Evolutionary conservation across 2,888 invertebrate genomes (phyloP).

Genomic region (Andricus curvator): DNA sequence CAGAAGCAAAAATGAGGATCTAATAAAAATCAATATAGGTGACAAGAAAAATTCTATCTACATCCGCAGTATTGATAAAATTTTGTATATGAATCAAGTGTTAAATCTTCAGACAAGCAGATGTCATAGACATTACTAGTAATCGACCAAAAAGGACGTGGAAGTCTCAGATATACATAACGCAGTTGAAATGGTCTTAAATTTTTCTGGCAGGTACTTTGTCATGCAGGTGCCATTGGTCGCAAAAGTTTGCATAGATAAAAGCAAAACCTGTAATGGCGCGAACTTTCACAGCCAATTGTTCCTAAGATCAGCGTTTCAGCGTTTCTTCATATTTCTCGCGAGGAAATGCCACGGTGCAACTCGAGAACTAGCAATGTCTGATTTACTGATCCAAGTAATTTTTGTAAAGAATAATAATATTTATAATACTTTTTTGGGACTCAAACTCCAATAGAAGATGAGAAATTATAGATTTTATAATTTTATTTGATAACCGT

Average conservation of each 20-base stretch:
- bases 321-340: constrained; percentile 10
- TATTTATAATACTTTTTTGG: not conserved
- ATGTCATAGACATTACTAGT: not conserved
- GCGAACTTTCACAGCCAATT: constrained; percentile 19
- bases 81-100: not conserved
- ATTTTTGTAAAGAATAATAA: not conserved
- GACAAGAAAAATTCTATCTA: not conserved
- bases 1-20: not conserved
- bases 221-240: not conserved
- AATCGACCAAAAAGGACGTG: constrained; percentile 2
- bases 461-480: not conserved
- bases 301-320: constrained; percentile 28
- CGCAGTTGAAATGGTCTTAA: constrained; percentile 12
- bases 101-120: constrained; percentile 1
- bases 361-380: not conserved
- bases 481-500: not conserved
- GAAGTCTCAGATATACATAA: constrained; percentile 19
- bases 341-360: constrained; percentile 9
- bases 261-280: not conserved
- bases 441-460: not conserved
- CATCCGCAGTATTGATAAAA: not conserved
- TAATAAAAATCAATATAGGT: not conserved
- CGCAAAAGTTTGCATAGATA: not conserved
- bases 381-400: not conserved
- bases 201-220: constrained; percentile 6